Evolutionary conservation across 2,113 vertebrate species (phyloP).

Genomic region (Gorsachius goisagi): DNA sequence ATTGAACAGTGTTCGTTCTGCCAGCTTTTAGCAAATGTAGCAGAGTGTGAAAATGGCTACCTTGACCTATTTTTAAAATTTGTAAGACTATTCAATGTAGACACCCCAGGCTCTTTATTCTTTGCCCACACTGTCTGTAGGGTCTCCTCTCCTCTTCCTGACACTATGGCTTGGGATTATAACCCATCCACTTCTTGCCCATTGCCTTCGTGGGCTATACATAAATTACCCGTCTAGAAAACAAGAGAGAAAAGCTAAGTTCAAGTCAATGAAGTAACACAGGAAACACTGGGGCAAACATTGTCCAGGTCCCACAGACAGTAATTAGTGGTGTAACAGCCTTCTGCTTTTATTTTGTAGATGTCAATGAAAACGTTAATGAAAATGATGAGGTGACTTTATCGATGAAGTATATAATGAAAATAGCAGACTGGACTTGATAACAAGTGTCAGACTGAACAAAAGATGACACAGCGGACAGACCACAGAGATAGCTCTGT

Average conservation of each 20-base stretch:
- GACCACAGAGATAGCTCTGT: not conserved
- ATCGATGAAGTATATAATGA: not conserved
- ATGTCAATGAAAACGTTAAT: not conserved
- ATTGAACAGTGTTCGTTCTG: not conserved
- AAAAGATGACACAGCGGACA: not conserved
- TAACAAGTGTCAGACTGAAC: not conserved
- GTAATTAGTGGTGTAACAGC: not conserved
- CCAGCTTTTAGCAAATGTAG: not conserved
- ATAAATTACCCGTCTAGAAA: not conserved
- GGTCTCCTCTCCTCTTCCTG: not conserved
- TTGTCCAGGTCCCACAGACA: not conserved
- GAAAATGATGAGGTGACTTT: not conserved
- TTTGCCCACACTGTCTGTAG: not conserved
- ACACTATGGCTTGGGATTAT: not conserved
- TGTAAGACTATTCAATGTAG: not conserved
- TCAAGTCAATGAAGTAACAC: not conserved
- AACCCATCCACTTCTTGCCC: not conserved
- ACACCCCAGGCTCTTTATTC: not conserved
- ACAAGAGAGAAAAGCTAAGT: not conserved
- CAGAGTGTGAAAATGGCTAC: not conserved
- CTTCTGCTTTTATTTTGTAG: not conserved
- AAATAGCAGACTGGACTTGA: not conserved
- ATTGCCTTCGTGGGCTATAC: not conserved
- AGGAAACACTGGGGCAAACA: not conserved
- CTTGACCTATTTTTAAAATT: not conserved